Conservation (phyloP, 2,113 vertebrate genomes). For the Turdus rufiventris region DNA sequence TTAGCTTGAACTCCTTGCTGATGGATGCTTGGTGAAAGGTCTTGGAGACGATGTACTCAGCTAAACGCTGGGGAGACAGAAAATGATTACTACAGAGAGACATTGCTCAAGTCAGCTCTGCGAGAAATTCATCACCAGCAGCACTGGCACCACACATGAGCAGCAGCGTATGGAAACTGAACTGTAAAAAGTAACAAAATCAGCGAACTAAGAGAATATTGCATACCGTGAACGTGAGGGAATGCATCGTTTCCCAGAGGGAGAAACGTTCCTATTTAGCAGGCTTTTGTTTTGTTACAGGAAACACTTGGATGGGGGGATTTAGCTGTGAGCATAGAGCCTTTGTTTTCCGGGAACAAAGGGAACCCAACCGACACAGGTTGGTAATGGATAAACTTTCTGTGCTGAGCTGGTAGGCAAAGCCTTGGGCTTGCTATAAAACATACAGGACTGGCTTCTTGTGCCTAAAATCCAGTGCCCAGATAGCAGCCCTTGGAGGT, state of each 20-base stretch:
- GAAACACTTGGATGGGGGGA: background rate
- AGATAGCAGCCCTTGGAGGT: background rate
- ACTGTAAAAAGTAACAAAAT: slow-evolving; percentile 57
- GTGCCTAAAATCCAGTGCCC: background rate
- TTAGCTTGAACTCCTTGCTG: slow-evolving; percentile 20
- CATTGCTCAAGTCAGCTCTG: slow-evolving; percentile 59
- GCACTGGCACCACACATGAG: slow-evolving; percentile 46
- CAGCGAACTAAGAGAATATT: slow-evolving; percentile 32
- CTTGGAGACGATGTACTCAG: slow-evolving; percentile 25
- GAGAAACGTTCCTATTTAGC: background rate
- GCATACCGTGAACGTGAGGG: background rate
- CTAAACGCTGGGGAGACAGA: slow-evolving; percentile 51
- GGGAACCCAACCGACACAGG: background rate
- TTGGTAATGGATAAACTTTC: background rate
- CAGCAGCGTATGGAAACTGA: slow-evolving; percentile 47
- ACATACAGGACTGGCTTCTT: rapidly evolving
- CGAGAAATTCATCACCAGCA: slow-evolving; percentile 57
- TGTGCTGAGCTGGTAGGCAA: background rate
- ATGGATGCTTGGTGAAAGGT: slow-evolving; percentile 43
- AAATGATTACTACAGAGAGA: slow-evolving; percentile 50
- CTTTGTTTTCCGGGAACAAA: slow-evolving; percentile 27
- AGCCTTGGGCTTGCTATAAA: background rate
- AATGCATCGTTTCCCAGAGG: slow-evolving; percentile 21
- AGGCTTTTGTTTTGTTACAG: background rate
- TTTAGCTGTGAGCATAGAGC: background rate